Conservation (phyloP, 2,888 invertebrate species). For the Bursaphelenchus okinawaensis region DNA sequence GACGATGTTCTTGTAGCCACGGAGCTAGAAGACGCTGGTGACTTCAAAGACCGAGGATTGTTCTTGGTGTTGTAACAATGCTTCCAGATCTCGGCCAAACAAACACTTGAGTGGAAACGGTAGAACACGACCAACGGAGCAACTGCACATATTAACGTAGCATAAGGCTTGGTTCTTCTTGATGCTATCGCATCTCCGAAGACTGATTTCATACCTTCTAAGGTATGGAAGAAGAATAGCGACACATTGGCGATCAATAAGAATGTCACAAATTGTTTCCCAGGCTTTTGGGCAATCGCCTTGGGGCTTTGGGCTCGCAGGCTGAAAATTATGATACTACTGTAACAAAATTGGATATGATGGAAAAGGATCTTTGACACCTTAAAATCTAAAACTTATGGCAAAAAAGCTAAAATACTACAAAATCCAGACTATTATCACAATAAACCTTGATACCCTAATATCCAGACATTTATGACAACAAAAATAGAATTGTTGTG, state of each 20-base stretch:
- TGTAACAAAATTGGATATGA: too few species aligned
- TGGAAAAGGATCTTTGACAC: too few species aligned
- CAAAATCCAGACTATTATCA: too few species aligned
- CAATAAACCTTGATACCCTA: too few species aligned
- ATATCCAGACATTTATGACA: too few species aligned
- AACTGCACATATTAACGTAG: constrained; percentile 48
- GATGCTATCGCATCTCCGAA: constrained; percentile 28
- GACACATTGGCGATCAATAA: constrained; percentile 53
- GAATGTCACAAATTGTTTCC: constrained; percentile 56
- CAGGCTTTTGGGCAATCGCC: constrained; percentile 22
- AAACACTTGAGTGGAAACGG: constrained; percentile 31
- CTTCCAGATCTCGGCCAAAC: constrained; percentile 36
- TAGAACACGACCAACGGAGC: constrained; percentile 53
- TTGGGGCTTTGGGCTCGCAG: constrained; percentile 20
- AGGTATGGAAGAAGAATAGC: constrained; percentile 49
- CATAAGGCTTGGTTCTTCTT: constrained; percentile 33
- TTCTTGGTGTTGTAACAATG: background rate
- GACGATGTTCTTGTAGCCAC: background rate
- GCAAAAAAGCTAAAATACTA: too few species aligned
- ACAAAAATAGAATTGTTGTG: too few species aligned
- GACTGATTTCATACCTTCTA: constrained; percentile 49
- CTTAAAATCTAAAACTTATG: too few species aligned
- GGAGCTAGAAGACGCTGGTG: background rate
- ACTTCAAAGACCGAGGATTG: background rate
- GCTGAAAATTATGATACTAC: constrained; percentile 10